Evolutionary conservation across 64 coral and sea anemone species (phyloP), one percentile per base, ranked within the genome.

Genomic region (Actinia equina): DNA sequence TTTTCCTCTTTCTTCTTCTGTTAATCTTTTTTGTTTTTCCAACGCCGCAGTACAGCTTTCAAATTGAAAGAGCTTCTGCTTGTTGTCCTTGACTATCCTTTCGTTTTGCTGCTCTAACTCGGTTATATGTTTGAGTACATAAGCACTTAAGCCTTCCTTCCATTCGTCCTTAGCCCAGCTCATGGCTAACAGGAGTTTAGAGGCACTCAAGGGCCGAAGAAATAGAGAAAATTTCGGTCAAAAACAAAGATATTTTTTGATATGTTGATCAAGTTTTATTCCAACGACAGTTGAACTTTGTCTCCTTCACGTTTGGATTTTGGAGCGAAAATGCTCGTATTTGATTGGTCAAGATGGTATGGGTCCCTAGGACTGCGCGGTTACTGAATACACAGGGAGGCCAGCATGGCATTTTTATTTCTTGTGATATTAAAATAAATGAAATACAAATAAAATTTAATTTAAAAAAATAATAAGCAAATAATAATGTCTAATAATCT

Each of bases 81-180:
- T 91, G 74, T 69, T 85, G 11, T 98, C 95, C 20, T 98, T 98
- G 57, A 86, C 60, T 13, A 91, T 76, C 44, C 92, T 83, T 65
- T 98, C 95, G 74, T 84, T 94, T 82, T 91, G 88, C 26, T 88
- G 86, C 77, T 98, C 95, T n/a, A 94, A 82, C 9, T 94, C 92
- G 77, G 82, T 89, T 44, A 98, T 88, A 54, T 98, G 88, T 44
- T 98, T 91, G 1, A 98, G 70, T 83, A 84, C 92, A 83, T 91
- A 83, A 9, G 92, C 95, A 51, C 86, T 91, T 18, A 98, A 71
- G n/a, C 89, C 95, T 16, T 93, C 58, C 83, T 98, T 98, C 95
- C 95, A 98, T 80, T 98, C 95, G 30, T 98, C 95, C 42, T 94
- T 91, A 19, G 95, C 95, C 95, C 95, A 98, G 71, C 95, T 98